phyloP scores from a whole-genome alignment of 2,888 invertebrate genomes.

The Lysandra coridon region DNA sequence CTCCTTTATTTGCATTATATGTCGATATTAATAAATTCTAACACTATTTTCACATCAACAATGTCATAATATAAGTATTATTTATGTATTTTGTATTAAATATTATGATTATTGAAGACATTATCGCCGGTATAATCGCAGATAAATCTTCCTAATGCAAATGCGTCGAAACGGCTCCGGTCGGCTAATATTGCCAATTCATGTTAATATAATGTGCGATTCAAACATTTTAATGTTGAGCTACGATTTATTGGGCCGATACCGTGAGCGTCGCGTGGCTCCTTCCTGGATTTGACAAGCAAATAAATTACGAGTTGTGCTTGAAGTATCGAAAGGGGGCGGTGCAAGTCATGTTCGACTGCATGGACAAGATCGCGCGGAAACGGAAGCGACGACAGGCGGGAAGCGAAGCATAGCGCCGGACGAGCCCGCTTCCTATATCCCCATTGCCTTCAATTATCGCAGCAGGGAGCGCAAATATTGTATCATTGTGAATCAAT shows the following conservation, averaged over 20 bases:
- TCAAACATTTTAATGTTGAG: constrained; percentile 44
- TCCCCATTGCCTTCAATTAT: constrained; percentile 73
- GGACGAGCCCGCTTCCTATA: constrained; percentile 71
- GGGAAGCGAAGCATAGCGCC: constrained; percentile 74
- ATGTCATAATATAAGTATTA: not conserved
- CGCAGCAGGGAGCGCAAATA: constrained; percentile 65
- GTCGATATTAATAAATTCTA: not conserved
- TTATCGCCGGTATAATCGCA: constrained; percentile 21
- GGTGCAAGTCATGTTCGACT: constrained; percentile 51
- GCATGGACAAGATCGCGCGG: constrained; percentile 61
- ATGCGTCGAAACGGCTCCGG: constrained; percentile 17
- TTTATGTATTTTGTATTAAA: constrained; percentile 14
- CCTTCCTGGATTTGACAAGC: constrained; percentile 76
- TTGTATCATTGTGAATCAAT: constrained; percentile 45
- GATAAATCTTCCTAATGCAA: constrained; percentile 26
- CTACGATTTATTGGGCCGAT: constrained; percentile 53
- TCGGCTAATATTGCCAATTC: constrained; percentile 40
- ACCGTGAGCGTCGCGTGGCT: constrained; percentile 63
- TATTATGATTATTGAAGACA: constrained; percentile 20
- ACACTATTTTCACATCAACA: not conserved
- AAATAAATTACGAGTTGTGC: constrained; percentile 75
- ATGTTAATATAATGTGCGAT: constrained; percentile 44
- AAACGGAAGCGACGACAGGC: constrained; percentile 72
- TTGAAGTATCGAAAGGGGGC: constrained; percentile 66
- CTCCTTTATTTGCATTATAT: not conserved